Conservation (phyloP, 2,888 invertebrate genomes). For the Watsonalla binaria region DNA sequence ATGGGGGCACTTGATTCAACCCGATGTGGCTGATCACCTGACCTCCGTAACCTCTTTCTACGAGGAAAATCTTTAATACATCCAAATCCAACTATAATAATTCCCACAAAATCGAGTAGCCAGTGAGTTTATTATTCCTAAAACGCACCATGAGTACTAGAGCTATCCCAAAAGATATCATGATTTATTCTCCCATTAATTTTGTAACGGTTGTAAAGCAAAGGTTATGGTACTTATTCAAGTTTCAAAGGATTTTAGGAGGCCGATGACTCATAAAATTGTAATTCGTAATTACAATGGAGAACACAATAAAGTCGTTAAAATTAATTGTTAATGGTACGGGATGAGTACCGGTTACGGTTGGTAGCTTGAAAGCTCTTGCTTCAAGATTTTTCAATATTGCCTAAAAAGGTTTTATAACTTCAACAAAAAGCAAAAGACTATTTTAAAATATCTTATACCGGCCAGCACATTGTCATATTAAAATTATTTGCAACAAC, state of each 20-base stretch:
- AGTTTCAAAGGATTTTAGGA: conserved; percentile 24
- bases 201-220: conserved; percentile 31
- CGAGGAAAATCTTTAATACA: no score
- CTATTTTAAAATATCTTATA: no score
- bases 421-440: no score
- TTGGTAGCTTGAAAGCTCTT: neutral
- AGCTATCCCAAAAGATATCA: conserved; percentile 10
- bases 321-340: neutral
- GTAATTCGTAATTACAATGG: conserved; percentile 6
- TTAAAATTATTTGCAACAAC: no score
- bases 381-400: neutral
- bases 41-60: no score
- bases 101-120: neutral
- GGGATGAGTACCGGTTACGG: neutral
- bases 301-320: neutral
- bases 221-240: conserved; percentile 24
- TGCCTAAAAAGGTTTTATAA: no score
- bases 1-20: no score
- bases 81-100: neutral
- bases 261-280: conserved; percentile 14
- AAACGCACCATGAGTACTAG: neutral
- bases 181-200: conserved; percentile 39
- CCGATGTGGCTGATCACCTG: no score
- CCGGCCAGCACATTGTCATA: no score
- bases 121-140: neutral